Percentiles rank a stretch among this genome's conserved stretches.
Conservation (phyloP, 2,797 vertebrate genomes). For the Chiloscyllium punctatum region DNA sequence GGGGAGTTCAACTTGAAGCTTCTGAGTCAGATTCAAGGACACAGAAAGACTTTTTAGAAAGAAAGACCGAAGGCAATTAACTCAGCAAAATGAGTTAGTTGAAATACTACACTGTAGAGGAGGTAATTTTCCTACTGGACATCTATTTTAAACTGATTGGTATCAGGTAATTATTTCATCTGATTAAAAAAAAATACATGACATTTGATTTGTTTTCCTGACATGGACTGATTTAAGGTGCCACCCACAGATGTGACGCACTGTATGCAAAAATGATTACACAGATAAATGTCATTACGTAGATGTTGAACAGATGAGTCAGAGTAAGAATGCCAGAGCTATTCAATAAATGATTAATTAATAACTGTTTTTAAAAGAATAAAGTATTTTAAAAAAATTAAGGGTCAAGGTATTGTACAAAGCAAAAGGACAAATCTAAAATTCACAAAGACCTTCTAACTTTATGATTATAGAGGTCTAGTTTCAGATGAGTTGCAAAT, state of each 20-base stretch:
- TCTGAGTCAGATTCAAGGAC: no score
- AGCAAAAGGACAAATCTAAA: no score
- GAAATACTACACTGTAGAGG: neutral
- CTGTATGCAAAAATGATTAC: neutral
- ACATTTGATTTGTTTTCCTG: neutral
- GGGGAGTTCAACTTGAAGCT: no score
- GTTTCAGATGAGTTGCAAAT: neutral
- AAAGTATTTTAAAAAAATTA: neutral
- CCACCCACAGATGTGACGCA: neutral
- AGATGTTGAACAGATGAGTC: constrained; percentile 15
- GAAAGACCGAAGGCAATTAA: neutral
- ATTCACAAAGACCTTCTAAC: neutral
- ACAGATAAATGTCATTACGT: neutral
- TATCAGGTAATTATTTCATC: neutral
- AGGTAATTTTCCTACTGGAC: neutral
- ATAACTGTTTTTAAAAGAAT: neutral
- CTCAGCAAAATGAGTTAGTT: neutral
- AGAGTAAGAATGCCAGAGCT: neutral
- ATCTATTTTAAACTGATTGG: neutral
- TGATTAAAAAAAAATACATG: neutral
- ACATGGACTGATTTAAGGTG: neutral
- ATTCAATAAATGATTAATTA: neutral
- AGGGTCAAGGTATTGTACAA: neutral
- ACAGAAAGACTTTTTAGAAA: neutral
- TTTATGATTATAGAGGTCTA: no score